These are phyloP conservation scores for Rhinichthys osculus DNA, from an alignment of 2,797 vertebrate genomes.

Conservation along the genomic window DNA sequence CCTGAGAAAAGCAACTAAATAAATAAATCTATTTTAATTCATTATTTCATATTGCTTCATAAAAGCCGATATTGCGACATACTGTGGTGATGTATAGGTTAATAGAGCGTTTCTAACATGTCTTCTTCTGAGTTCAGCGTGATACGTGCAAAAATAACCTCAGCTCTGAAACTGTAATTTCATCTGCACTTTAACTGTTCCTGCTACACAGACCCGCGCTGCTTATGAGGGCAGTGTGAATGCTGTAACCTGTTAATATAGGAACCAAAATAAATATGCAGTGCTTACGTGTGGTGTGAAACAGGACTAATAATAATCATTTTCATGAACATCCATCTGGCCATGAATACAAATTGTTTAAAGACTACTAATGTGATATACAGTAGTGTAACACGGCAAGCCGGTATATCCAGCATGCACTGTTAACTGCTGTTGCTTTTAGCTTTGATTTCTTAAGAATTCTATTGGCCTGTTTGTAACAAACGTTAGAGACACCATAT, in stretches of 20 bases:
- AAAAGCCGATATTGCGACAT: neutral
- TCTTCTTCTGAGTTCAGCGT: neutral
- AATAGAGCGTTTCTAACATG: neutral
- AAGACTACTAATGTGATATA: neutral
- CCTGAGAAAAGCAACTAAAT: neutral
- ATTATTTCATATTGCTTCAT: neutral
- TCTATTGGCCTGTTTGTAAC: neutral
- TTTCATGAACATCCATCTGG: constrained; percentile 15
- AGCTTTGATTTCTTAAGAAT: neutral
- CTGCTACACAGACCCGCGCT: neutral
- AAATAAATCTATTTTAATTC: neutral
- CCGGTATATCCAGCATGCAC: neutral
- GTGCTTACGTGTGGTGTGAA: constrained; percentile 1
- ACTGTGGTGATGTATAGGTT: neutral
- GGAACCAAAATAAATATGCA: neutral
- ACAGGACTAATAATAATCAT: neutral
- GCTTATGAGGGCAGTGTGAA: neutral
- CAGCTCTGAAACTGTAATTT: neutral
- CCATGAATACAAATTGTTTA: too few species aligned
- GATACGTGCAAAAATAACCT: constrained; percentile 6
- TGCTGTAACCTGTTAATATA: constrained; percentile 11
- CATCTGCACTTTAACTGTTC: neutral
- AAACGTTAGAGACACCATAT: constrained; percentile 6
- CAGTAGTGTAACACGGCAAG: neutral
- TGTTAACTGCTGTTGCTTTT: neutral